phyloP scores from a whole-genome alignment of 2,113 vertebrate species.

The Bubalus kerabau region DNA sequence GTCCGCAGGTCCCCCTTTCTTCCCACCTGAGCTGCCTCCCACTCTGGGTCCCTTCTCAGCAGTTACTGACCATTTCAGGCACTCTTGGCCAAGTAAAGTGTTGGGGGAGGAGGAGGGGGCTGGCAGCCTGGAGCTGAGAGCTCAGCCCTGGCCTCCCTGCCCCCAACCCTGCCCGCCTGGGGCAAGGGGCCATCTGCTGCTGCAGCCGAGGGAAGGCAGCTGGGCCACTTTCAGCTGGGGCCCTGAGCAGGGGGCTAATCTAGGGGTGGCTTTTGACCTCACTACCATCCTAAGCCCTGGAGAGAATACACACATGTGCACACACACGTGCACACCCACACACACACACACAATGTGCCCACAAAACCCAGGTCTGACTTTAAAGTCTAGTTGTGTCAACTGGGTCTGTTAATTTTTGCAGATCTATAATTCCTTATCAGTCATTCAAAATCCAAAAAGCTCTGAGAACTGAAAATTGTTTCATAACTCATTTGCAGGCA shows the following conservation, averaged over 20 bases:
- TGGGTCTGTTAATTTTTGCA: neutral
- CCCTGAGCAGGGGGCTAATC: neutral
- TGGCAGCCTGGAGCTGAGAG: neutral
- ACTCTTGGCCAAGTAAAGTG: neutral
- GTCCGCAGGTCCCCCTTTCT: neutral
- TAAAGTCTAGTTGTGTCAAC: neutral
- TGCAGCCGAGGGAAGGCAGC: neutral
- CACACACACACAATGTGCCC: neutral
- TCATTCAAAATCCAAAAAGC: neutral
- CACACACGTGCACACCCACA: accelerated
- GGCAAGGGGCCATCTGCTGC: neutral
- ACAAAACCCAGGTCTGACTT: neutral
- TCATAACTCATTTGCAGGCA: neutral
- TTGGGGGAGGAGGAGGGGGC: too few species aligned
- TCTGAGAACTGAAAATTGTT: neutral
- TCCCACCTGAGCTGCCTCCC: neutral
- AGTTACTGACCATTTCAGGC: neutral
- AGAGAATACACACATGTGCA: neutral
- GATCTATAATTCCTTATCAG: neutral
- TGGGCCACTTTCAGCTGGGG: neutral
- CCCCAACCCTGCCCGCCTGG: too few species aligned
- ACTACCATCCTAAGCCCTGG: neutral
- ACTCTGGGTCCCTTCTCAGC: neutral
- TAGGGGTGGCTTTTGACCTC: neutral
- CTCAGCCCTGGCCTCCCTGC: neutral